Base-by-base conservation (phyloP, 2,888 invertebrate species). In the Congeria kusceri region DNA sequence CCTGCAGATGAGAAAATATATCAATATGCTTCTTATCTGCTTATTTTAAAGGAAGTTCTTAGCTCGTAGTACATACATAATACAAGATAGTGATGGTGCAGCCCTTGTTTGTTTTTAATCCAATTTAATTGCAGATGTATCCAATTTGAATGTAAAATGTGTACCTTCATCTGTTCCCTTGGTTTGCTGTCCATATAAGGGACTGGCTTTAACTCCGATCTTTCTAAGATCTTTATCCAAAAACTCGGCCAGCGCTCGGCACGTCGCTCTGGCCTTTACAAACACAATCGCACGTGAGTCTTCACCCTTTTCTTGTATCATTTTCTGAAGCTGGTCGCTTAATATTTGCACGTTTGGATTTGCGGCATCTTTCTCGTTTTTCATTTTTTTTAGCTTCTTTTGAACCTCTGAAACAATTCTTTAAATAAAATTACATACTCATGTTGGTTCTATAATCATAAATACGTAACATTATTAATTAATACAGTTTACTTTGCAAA, bases 231-330 rank as follows among this genome's bases (percentile, higher is more conserved):
- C 78, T 25, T 59, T 59, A n/a, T 73, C 67, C 15, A 89, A 66
- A 79, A 85, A 89, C 18, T 65, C 61, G 15, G 85, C 74, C 20
- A 89, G 66, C n/a, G 87, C 81, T 9, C 69, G 67, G 44, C 88
- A 87, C 0, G 88, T 86, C 7, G 88, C 88, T 27, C 89, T 72
- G 3, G 86, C 84, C 53, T 86, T 82, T 7, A 89, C 88, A 80
- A 88, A 88, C 29, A 88, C 79, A 59, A 89, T 86, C 13, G 83
- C 86, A 20, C 86, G 70, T 0, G 87, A 81, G 9, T 85, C 74
- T 1, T 71, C 72, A 18, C 84, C 80, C 39, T 84, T 70, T 4
- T 63, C 66, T 3, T 65, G 28, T 18, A 86, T 64, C 62, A 80
- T 62, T 18, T 79, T 58, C 27, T 62, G 49, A 18, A 88, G 65